Evolutionary conservation across 2,888 invertebrate species (phyloP), one percentile per base, ranked within the genome.

Genomic region (Lymantria dispar): DNA sequence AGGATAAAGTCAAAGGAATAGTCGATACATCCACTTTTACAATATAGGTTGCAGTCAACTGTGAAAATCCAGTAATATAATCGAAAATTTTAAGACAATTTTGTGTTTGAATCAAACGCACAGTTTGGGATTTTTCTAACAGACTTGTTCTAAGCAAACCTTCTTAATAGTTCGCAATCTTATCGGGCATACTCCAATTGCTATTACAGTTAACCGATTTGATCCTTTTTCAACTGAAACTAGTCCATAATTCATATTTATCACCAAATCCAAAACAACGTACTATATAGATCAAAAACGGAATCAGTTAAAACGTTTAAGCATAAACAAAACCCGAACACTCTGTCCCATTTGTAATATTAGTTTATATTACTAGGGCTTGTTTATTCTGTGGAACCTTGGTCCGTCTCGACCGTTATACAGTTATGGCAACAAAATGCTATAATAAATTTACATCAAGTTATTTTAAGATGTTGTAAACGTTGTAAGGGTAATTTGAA

Each of bases 381-480:
- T 52, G 47, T 52, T 48, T 48, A 52, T 29, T 22, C 33, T 14
- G 10, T n/a, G 37, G 43, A 48, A 52, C 52, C 48, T 48, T 52
- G 52, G 52, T 12, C 13, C 12, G 13, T 37, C 47, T 43, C 41
- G 41, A n/a, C 42, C 45, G 51, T 31, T 36, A 33, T 40, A 42
- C n/a, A 47, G 31, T 50, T 37, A 36, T 47, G 43, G 36, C 45
- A 50, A 41, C 44, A 43, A 45, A 52, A 15, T 47, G 41, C 49
- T 52, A 39, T 47, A 49, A 40, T 33, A 33, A 33, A 37, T 51
- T 55, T 51, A 54, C 50, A 48, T 42, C 45, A 47, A 51, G 45
- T 58, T 64, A 64, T 60, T 62, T 60, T 56, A 50, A 62, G 53
- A 62, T 43, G 33, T 12, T 52, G 45, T 60, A 31, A 49, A 64